phyloP scores from a whole-genome alignment of 2,888 invertebrate species.

The Pimpla rufipes region DNA sequence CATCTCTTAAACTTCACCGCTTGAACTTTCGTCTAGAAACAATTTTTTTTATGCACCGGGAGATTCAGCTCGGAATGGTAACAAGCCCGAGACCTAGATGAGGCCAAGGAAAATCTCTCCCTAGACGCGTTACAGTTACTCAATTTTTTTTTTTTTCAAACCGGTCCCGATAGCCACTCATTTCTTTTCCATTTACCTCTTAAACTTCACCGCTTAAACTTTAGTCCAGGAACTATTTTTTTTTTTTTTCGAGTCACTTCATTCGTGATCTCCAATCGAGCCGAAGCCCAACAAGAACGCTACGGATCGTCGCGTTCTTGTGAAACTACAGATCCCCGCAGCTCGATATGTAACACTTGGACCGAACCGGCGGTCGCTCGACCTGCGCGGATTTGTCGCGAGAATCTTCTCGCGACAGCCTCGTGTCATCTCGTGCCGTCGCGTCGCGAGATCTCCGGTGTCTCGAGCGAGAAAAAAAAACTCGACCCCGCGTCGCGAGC shows the following conservation, averaged over 20 bases:
- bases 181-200: neutral
- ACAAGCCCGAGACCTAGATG: constrained; percentile 2
- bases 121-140: constrained; percentile 25
- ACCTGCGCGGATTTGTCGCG: too few relatives aligned
- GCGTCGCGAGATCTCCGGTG: neutral
- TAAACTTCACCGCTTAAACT: neutral
- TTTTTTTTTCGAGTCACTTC: neutral
- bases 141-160: neutral
- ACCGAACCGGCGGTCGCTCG: too few relatives aligned
- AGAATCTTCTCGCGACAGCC: too few relatives aligned
- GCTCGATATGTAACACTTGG: neutral
- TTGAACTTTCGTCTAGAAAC: too few relatives aligned
- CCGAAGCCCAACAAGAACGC: constrained; percentile 26
- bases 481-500: constrained; percentile 51
- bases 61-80: too few relatives aligned
- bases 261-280: neutral
- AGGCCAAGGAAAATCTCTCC: constrained; percentile 6
- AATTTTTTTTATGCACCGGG: too few relatives aligned
- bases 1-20: too few relatives aligned
- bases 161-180: neutral
- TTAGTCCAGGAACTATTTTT: neutral
- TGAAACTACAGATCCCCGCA: constrained; percentile 30
- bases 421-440: too few relatives aligned
- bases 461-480: constrained; percentile 59
- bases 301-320: constrained; percentile 19